Conservation (phyloP, 2,113 vertebrate species). For the Dasyprocta punctata region DNA sequence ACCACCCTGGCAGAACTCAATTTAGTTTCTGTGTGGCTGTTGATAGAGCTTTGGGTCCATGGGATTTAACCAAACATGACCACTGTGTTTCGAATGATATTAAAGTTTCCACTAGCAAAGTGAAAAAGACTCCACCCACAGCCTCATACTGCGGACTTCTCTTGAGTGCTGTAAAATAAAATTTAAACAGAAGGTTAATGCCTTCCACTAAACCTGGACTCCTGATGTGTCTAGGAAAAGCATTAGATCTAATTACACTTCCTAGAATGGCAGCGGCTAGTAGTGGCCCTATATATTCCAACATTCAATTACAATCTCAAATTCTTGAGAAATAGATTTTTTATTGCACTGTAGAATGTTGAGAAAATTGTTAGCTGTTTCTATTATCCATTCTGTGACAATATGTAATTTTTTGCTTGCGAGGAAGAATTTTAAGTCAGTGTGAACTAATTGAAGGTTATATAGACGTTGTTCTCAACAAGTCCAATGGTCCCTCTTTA, state of each 20-base stretch:
- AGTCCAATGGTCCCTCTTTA: slow-evolving; percentile 8
- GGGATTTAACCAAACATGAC: slow-evolving; percentile 58
- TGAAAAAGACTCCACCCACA: slow-evolving; percentile 31
- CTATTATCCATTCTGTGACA: background rate
- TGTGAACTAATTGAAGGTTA: slow-evolving; percentile 51
- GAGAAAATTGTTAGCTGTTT: slow-evolving; percentile 75
- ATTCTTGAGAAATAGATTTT: slow-evolving; percentile 57
- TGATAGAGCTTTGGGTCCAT: slow-evolving; percentile 42
- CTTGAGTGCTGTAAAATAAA: slow-evolving; percentile 51
- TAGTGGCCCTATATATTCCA: slow-evolving; percentile 66
- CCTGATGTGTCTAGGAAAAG: background rate
- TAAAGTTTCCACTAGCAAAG: slow-evolving; percentile 39
- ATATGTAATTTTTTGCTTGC: slow-evolving; percentile 66
- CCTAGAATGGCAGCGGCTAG: background rate
- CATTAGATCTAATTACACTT: background rate
- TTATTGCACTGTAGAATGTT: slow-evolving; percentile 19
- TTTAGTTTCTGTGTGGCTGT: slow-evolving; percentile 25
- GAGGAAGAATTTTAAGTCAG: slow-evolving; percentile 58
- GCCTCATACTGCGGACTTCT: background rate
- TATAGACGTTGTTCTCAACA: background rate
- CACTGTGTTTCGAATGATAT: slow-evolving; percentile 58
- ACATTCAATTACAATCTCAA: slow-evolving; percentile 50
- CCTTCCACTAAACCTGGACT: background rate
- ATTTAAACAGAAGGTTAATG: slow-evolving; percentile 55
- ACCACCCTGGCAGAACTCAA: background rate